Base-by-base conservation (phyloP, 2,888 invertebrate species). In the Eupithecia subfuscata region DNA sequence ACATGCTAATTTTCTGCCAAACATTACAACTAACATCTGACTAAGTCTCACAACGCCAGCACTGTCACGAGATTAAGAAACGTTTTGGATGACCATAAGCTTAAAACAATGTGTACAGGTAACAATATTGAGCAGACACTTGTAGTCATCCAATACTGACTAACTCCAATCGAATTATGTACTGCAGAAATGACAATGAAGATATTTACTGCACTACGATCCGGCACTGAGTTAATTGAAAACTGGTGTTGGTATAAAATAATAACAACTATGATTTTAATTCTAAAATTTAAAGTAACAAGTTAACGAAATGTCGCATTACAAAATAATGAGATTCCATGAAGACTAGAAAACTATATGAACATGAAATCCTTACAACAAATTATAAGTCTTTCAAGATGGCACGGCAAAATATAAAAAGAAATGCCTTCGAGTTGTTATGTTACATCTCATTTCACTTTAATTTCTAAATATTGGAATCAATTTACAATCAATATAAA, bases 311-410 rank as follows among this genome's bases (percentile, higher is more conserved):
- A 90, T 90, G 87, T 88, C 87, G 86, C 88, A 91, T 86, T 89
- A 89, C 87, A 89, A 89, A 91, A 90, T 91, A 92, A 94, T 95
- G 94, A 94, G 91, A 93, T 92, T 92, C 88, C 90, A 93, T 94
- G 94, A 94, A 91, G 90, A 92, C 95, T 95, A 95, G 93, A 94
- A 90, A 89, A 93, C 94, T 95, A 95, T 88, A 94, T 95, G 95
- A 93, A 93, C 91, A 92, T 93, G 94, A 94, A 94, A 94, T 93
- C 90, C 94, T 95, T 93, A 94, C 90, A 92, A 90, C 90, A 88
- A 79, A 86, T 85, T 83, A 94, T 94, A 94, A 95, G 94, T 94
- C 94, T 95, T 95, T 93, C 93, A 93, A 90, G 92, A 90, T 94
- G 92, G 88, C 91, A 90, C 89, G 91, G 91, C 92, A 92, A 92